Evolutionary conservation across 2,888 invertebrate genomes (phyloP).

Genomic region (Apotomis capreana): DNA sequence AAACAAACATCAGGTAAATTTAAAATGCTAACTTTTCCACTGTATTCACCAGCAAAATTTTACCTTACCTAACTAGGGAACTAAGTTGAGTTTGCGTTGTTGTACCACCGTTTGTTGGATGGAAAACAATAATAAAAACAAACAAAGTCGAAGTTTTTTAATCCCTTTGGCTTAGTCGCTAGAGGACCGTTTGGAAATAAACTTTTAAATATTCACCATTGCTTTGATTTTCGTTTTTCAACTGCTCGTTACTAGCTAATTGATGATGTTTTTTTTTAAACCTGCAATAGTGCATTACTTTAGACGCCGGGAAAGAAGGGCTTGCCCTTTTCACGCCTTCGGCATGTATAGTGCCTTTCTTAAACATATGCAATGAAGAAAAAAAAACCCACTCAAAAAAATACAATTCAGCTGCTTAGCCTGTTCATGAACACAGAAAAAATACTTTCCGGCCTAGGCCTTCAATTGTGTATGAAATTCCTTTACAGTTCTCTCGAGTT

Average conservation of each 20-base stretch:
- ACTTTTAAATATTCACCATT: slow-evolving; percentile 33
- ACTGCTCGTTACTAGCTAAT: not conserved
- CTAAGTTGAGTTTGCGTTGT: slow-evolving; percentile 2
- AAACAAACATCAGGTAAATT: slow-evolving; percentile 37
- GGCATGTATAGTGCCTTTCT: too few relatives aligned
- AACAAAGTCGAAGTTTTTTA: slow-evolving; percentile 48
- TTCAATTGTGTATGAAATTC: too few relatives aligned
- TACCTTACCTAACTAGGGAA: not conserved
- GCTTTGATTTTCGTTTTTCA: slow-evolving; percentile 17
- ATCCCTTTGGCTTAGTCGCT: slow-evolving; percentile 44
- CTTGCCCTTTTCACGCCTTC: too few relatives aligned
- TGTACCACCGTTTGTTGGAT: slow-evolving; percentile 1
- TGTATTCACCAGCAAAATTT: not conserved
- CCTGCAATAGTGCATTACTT: not conserved
- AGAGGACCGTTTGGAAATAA: slow-evolving; percentile 35
- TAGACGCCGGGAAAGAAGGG: too few relatives aligned
- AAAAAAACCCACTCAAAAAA: too few relatives aligned
- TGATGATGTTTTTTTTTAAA: not conserved
- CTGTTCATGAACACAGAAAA: too few relatives aligned
- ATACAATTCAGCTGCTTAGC: too few relatives aligned
- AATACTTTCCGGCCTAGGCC: too few relatives aligned
- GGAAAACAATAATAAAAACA: slow-evolving; percentile 41
- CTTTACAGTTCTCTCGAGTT: too few relatives aligned
- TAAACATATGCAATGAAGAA: too few relatives aligned
- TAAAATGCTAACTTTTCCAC: slow-evolving; percentile 21